Evolutionary conservation across 2,113 vertebrate species (phyloP), one percentile per base, ranked within the genome.

Genomic region (Etheostoma spectabile): DNA sequence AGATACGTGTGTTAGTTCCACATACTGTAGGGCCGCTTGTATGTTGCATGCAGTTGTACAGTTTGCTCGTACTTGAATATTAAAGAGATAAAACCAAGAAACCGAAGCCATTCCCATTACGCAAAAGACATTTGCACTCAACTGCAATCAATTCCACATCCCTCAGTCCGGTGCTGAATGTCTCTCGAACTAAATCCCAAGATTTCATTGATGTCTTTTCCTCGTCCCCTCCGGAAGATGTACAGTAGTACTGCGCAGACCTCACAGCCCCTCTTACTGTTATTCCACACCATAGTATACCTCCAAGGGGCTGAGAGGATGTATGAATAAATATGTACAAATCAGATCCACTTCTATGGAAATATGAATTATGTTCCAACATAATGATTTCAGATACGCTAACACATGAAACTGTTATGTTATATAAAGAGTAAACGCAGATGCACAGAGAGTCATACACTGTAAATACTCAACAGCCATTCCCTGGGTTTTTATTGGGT

Each of bases 31-130:
- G 96, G 96, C 96, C 95, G 96, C 97, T 97, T 97, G 97, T 99
- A 96, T 98, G 97, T 99, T 98, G 98, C 98, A 99, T 99, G 98
- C 97, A 96, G 95, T 95, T 99, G 98, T 99, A 98, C 97, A 99
- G 96, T 98, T 99, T 99, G 98, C 98, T 99, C 92, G 97, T 98
- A 97, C 96, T 96, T 96, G 93, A 97, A 94, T 96, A 95, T 93
- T 97, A 96, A 96, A 92, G 93, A 94, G 93, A 97, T 96, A 95
- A 97, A 98, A 96, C 93, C 95, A 96, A 98, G 96, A 97, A 98
- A 96, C 96, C 92, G 95, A 99, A 99, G 97, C 97, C 98, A 99
- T 99, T 97, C 96, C 95, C 97, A 96, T 96, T 95, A 87, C 93
- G 92, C 95, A 94, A 95, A 42, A 96, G 96, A 95, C 96, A 96